Percentiles rank a stretch among this genome's conserved stretches.
These are phyloP conservation scores for Caenorhabditis sulstoni DNA, from an alignment of 2,888 invertebrate species.

Conservation along the genomic window DNA sequence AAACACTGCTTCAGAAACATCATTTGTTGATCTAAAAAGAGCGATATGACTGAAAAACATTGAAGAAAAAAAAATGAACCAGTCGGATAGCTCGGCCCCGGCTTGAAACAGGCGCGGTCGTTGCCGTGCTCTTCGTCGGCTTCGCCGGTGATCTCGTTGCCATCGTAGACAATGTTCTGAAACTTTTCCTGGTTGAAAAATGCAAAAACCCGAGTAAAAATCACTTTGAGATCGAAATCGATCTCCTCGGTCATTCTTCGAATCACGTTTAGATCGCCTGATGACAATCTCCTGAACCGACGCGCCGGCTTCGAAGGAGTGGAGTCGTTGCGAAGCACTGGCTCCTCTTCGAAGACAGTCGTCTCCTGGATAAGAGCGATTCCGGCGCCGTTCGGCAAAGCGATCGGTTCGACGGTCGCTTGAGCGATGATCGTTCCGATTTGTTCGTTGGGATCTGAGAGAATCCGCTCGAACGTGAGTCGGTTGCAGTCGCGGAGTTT, in stretches of 20 bases:
- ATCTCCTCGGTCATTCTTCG: constrained; percentile 58
- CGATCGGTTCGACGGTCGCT: constrained; percentile 38
- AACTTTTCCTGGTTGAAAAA: too few species aligned
- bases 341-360: constrained; percentile 34
- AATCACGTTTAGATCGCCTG: constrained; percentile 53
- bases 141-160: constrained; percentile 52
- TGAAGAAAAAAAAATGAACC: constrained; percentile 5
- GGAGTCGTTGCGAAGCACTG: neutral
- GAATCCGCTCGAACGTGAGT: constrained; percentile 37
- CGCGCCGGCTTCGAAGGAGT: constrained; percentile 21
- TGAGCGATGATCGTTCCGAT: constrained; percentile 47
- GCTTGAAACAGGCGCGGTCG: constrained; percentile 46
- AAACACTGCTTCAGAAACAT: constrained; percentile 54
- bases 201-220: neutral
- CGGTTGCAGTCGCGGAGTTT: constrained; percentile 55
- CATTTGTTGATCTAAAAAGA: constrained; percentile 47
- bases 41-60: neutral
- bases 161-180: constrained; percentile 51
- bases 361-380: constrained; percentile 45
- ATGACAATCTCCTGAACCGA: constrained; percentile 44
- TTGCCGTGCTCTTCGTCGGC: constrained; percentile 34
- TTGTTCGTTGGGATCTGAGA: constrained; percentile 43
- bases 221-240: constrained; percentile 41
- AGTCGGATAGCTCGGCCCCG: constrained; percentile 34
- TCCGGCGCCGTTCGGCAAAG: constrained; percentile 44